Evolutionary conservation across 1,140 invertebrate species (phyloP), one percentile per base, ranked within the genome.

Genomic region (Manduca sexta): DNA sequence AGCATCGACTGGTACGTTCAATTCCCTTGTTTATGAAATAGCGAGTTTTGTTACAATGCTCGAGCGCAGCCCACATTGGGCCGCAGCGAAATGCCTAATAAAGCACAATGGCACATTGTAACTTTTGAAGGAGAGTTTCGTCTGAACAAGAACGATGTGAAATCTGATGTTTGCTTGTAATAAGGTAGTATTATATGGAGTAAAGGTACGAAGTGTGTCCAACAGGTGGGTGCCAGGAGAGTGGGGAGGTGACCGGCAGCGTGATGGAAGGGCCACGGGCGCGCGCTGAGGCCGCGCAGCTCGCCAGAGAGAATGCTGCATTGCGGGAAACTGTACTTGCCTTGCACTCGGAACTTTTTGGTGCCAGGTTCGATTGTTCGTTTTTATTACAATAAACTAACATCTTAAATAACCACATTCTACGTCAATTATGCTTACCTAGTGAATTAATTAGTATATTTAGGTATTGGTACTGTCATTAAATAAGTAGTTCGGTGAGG

Each of bases 301-400:
- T 93, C 11, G 87, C 89, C 39, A 79, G 89, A 49, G 94, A 95
- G 74, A 95, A 94, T 68, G 87, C 89, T 1, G 87, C 91, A 14
- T 86, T 95, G 8, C 74, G 92, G 26, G 90, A 91, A 56, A 91
- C 92, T 21, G 89, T 94, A 38, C 81, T 93, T 3, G 89, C 91
- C 1, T 70, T 95, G 12, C 93, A 95, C 64, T 92, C 92, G 29
- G 94, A 96, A 84, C 90, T 96, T 0, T 95, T 92, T 73, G 94
- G 93, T 35, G 93, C 94, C 11, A 89, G 93, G 84, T 85, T 33
- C 46, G 39, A 48, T n/a, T n/a, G n/a, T n/a, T n/a, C n/a, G n/a
- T n/a, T n/a, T n/a, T n/a, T n/a, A n/a, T n/a, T n/a, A n/a, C n/a
- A n/a, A n/a, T n/a, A n/a, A n/a, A n/a, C n/a, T n/a, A n/a, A n/a